phyloP scores from a whole-genome alignment of 2,888 invertebrate species.

The Poecilus cupreus region DNA sequence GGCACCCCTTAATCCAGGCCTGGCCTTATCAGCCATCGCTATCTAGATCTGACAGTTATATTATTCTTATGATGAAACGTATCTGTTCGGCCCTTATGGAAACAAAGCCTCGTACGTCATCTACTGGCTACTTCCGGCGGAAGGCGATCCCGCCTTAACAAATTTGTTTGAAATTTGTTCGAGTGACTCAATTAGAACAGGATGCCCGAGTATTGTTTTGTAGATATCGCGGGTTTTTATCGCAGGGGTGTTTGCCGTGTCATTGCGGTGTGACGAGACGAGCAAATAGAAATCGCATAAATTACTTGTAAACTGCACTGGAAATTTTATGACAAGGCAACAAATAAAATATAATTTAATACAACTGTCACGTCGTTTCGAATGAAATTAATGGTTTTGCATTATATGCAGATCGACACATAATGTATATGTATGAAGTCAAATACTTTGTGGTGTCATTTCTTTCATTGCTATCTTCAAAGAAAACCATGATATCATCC shows the following conservation, averaged over 20 bases:
- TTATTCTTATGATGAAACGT: constrained; percentile 55
- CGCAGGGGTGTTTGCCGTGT: constrained; percentile 16
- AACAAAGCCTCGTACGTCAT: constrained; percentile 54
- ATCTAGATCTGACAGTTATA: constrained; percentile 50
- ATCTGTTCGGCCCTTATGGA: constrained; percentile 49
- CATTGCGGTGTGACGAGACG: constrained; percentile 7
- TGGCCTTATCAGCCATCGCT: neutral
- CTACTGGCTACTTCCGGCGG: constrained; percentile 50
- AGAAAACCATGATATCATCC: neutral
- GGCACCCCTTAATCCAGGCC: neutral
- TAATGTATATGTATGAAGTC: too few species aligned
- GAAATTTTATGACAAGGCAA: constrained; percentile 1
- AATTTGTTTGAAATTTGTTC: constrained; percentile 41
- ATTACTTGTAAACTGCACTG: neutral
- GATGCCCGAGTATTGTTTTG: constrained; percentile 22
- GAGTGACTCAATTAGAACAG: constrained; percentile 41
- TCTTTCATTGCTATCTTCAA: neutral
- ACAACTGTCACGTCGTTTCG: neutral
- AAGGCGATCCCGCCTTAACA: constrained; percentile 35
- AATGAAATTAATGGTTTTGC: constrained; percentile 1
- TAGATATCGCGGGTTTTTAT: constrained; percentile 29
- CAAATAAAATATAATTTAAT: neutral
- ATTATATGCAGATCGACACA: neutral
- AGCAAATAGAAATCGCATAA: constrained; percentile 24
- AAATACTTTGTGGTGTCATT: neutral